These are phyloP conservation scores for Scartelaos histophorus DNA, from an alignment of 2,113 vertebrate genomes.

Conservation along the genomic window DNA sequence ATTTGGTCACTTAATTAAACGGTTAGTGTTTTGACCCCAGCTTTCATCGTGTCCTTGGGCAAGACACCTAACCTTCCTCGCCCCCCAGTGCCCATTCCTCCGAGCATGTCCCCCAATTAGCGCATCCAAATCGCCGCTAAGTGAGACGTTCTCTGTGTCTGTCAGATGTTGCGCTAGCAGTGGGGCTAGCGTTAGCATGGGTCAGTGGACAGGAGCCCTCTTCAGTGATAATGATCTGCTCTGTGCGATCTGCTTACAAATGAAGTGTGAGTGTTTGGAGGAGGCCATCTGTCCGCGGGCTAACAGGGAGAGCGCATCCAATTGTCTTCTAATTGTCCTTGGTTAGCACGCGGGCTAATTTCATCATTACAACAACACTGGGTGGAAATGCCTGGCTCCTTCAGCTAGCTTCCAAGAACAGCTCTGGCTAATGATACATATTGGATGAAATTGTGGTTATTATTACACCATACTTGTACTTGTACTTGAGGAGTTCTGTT, in stretches of 20 bases:
- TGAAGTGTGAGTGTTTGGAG: not conserved
- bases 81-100: not conserved
- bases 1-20: not conserved
- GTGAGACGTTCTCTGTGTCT: not conserved
- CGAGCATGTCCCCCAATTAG: not conserved
- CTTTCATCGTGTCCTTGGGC: not conserved
- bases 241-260: not conserved
- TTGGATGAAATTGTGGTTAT: too few species aligned
- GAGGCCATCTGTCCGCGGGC: not conserved
- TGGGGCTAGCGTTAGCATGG: not conserved
- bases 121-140: not conserved
- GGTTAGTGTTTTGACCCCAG: not conserved
- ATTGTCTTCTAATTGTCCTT: not conserved
- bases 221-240: not conserved
- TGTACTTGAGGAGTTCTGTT: too few species aligned
- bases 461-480: too few species aligned
- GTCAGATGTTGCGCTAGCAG: not conserved
- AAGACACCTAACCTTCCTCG: not conserved
- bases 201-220: not conserved
- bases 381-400: not conserved
- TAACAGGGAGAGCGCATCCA: not conserved
- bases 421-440: too few species aligned
- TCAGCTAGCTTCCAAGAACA: not conserved
- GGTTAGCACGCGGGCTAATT: not conserved
- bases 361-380: not conserved